These are phyloP conservation scores for Micrasema minimum DNA, from an alignment of 1,140 invertebrate genomes.

Conservation along the genomic window DNA sequence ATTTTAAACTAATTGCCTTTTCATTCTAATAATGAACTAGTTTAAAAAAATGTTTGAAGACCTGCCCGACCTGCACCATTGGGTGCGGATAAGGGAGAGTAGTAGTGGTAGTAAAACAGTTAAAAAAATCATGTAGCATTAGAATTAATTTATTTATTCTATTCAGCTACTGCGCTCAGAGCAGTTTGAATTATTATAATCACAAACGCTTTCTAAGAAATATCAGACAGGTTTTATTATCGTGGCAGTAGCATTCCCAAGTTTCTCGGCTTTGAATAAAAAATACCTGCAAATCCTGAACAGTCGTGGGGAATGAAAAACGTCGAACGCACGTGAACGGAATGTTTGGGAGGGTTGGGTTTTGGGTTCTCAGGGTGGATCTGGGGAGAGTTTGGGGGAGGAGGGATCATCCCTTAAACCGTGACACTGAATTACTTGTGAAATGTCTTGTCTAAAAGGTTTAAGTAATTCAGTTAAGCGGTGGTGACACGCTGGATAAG, in stretches of 20 bases:
- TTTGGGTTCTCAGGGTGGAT: conserved; percentile 1
- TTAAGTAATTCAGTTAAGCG: conserved; percentile 37
- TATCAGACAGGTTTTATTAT: conserved; percentile 26
- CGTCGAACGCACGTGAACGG: conserved; percentile 51
- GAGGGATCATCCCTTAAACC: conserved; percentile 51
- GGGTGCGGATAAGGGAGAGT: no score
- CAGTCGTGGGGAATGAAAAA: conserved; percentile 52
- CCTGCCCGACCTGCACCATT: no score
- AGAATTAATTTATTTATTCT: no score
- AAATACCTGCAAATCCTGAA: conserved; percentile 51
- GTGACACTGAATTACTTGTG: conserved; percentile 51
- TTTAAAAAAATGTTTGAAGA: no score
- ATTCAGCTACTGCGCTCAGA: no score
- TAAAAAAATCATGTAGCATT: no score
- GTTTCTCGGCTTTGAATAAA: conserved; percentile 41
- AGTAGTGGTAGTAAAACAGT: no score
- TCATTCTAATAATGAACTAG: no score
- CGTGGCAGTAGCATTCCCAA: conserved; percentile 13
- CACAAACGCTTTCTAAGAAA: conserved; percentile 8
- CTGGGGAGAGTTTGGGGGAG: conserved; percentile 8
- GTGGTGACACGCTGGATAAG: conserved; percentile 19
- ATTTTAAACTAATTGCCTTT: no score
- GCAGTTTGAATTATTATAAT: no score
- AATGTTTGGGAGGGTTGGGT: conserved; percentile 37
- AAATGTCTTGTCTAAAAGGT: conserved; percentile 48